These are phyloP conservation scores for Saccopteryx bilineata DNA, from an alignment of 2,113 vertebrate genomes.

Conservation along the genomic window DNA sequence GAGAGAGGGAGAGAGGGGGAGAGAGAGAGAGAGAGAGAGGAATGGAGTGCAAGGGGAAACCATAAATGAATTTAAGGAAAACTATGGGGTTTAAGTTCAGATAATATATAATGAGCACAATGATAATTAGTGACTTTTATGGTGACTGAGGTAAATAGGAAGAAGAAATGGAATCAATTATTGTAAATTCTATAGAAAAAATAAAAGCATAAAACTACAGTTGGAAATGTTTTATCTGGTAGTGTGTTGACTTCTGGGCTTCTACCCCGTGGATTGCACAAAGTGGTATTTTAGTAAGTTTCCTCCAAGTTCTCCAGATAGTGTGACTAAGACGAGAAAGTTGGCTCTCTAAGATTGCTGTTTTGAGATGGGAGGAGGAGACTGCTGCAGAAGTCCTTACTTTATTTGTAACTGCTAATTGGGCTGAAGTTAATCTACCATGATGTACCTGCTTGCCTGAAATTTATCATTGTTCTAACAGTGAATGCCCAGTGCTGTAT, in stretches of 20 bases:
- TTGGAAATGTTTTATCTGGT: neutral
- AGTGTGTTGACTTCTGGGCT: neutral
- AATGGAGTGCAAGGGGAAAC: neutral
- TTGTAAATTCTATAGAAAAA: neutral
- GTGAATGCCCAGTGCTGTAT: neutral
- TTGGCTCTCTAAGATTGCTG: fast-evolving
- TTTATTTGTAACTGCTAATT: neutral
- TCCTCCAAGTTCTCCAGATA: neutral
- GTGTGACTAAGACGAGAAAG: neutral
- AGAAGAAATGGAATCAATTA: neutral
- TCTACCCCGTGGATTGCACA: neutral
- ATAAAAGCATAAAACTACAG: neutral
- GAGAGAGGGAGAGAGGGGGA: neutral
- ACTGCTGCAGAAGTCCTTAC: neutral
- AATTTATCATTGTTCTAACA: neutral
- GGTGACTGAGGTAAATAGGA: neutral
- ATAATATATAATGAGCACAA: neutral
- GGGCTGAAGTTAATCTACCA: neutral
- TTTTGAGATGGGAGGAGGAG: neutral
- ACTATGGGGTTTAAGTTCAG: neutral
- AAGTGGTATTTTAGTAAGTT: neutral
- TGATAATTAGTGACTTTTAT: neutral
- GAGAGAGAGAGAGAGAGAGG: neutral
- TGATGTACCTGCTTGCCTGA: neutral
- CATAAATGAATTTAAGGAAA: neutral